Conservation (phyloP, 2,113 vertebrate genomes). For the Tympanuchus pallidicinctus region DNA sequence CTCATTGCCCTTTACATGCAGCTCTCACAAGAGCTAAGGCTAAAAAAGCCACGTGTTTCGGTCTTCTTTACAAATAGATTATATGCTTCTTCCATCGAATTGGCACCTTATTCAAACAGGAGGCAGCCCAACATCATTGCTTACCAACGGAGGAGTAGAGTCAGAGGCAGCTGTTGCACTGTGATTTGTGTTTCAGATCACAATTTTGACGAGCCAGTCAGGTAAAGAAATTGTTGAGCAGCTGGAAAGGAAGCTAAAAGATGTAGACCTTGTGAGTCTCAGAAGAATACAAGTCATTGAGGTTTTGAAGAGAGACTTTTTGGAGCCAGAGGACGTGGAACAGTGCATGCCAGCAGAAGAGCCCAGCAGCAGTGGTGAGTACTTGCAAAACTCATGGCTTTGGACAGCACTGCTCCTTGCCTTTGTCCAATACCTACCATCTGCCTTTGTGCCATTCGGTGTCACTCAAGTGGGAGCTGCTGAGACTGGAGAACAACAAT, state of each 20-base stretch:
- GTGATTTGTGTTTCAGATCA: conserved; percentile 82
- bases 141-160: background rate
- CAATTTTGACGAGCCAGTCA: conserved; percentile 85
- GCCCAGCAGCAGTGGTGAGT: conserved; percentile 51
- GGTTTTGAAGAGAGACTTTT: conserved; percentile 63
- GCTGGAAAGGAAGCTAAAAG: conserved; percentile 83
- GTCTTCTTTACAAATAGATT: background rate
- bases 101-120: background rate
- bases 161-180: background rate
- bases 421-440: background rate
- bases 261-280: conserved; percentile 81
- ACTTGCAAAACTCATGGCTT: background rate
- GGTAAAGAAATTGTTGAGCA: conserved; percentile 79
- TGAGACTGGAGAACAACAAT: background rate
- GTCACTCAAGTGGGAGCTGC: background rate
- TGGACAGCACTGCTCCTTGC: background rate
- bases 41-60: background rate
- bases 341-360: conserved; percentile 68
- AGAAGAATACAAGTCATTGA: conserved; percentile 86
- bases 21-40: background rate
- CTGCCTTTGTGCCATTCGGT: background rate
- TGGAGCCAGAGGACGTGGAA: conserved; percentile 39
- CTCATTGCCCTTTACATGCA: background rate
- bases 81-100: background rate
- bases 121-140: background rate